phyloP scores from a whole-genome alignment of 64 coral and sea anemone species.

The Montipora capricornis region DNA sequence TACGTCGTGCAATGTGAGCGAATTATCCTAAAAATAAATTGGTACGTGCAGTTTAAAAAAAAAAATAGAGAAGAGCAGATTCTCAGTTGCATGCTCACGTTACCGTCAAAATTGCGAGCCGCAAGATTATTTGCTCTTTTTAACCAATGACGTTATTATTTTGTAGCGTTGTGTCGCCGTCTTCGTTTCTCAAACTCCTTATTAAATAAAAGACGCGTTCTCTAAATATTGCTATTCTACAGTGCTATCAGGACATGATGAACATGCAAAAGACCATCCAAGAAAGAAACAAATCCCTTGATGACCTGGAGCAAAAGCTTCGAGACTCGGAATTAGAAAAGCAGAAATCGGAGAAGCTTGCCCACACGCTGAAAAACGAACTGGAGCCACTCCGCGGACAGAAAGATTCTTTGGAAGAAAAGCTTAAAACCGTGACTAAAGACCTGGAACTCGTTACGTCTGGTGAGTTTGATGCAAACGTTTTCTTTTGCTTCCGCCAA shows the following conservation, averaged over 20 bases:
- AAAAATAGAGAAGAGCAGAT: too few species aligned
- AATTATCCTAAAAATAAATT: too few species aligned
- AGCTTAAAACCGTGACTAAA: background rate
- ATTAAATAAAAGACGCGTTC: background rate
- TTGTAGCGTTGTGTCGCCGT: too few species aligned
- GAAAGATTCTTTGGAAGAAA: background rate
- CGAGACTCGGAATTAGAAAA: background rate
- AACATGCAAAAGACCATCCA: slow-evolving; percentile 55
- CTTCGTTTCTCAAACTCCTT: too few species aligned
- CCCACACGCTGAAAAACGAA: background rate
- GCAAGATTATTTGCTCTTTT: too few species aligned
- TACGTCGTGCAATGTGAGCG: too few species aligned
- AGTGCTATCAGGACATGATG: slow-evolving; percentile 57
- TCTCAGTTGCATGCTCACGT: too few species aligned
- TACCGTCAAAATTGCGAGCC: too few species aligned
- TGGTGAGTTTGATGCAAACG: background rate
- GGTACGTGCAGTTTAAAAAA: too few species aligned
- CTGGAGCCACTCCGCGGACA: background rate
- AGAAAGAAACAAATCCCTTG: slow-evolving; percentile 53
- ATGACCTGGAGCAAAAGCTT: slow-evolving; percentile 46
- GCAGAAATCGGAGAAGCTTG: background rate
- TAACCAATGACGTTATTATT: too few species aligned
- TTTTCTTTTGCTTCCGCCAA: too few species aligned
- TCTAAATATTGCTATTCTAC: background rate
- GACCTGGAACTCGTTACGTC: background rate